Percentiles rank a stretch among this genome's conserved stretches.
These are phyloP conservation scores for Rachycentron canadum DNA, from an alignment of 2,797 vertebrate species.

Conservation along the genomic window DNA sequence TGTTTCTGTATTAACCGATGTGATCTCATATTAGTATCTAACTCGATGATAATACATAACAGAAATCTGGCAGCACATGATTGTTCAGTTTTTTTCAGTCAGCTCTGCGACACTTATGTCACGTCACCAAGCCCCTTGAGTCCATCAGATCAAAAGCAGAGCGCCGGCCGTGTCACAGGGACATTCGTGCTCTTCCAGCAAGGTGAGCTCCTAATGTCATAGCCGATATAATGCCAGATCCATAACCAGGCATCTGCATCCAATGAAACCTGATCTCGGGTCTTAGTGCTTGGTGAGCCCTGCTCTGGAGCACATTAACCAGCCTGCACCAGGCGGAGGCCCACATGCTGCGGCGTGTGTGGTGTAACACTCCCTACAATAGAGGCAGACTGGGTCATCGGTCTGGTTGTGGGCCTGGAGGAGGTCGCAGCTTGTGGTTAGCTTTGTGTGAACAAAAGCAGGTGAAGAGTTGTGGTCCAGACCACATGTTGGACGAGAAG, in stretches of 20 bases:
- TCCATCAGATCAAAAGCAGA: conserved; percentile 53
- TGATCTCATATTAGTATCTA: neutral
- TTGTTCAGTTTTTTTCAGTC: neutral
- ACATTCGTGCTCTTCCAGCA: conserved; percentile 22
- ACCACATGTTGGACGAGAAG: conserved; percentile 71
- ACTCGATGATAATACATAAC: neutral
- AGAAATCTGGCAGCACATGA: neutral
- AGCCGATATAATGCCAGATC: conserved; percentile 62
- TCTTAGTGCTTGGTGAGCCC: conserved; percentile 31
- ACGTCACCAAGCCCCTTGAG: conserved; percentile 14
- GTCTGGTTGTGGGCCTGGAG: conserved; percentile 49
- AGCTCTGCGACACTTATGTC: conserved; percentile 21
- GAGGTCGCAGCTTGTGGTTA: conserved; percentile 55
- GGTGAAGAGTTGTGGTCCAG: conserved; percentile 50
- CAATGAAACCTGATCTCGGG: conserved; percentile 62
- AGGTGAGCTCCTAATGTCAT: conserved; percentile 72
- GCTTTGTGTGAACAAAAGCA: conserved; percentile 53
- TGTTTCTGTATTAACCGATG: neutral
- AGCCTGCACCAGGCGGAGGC: conserved; percentile 53
- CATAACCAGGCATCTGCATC: conserved; percentile 64
- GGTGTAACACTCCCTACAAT: conserved; percentile 28
- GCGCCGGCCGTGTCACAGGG: neutral
- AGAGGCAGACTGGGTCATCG: conserved; percentile 13
- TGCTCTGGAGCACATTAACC: conserved; percentile 73
- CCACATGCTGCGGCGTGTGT: conserved; percentile 36